These are phyloP conservation scores for Quiscalus mexicanus DNA, from an alignment of 2,113 vertebrate genomes.

Conservation along the genomic window DNA sequence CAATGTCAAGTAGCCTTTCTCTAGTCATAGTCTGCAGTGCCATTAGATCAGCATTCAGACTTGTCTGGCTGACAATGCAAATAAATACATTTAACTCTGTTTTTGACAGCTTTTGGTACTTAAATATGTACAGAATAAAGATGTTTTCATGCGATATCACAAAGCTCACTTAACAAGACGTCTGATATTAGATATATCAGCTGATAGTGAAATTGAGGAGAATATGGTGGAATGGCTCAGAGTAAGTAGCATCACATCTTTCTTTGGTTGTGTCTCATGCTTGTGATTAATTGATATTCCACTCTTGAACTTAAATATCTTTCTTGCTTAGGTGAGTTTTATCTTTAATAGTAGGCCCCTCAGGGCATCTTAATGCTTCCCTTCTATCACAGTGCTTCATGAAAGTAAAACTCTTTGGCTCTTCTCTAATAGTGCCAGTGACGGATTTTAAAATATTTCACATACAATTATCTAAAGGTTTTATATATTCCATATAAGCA, in stretches of 20 bases:
- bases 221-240: slow-evolving; percentile 99
- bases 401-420: background rate
- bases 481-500: background rate
- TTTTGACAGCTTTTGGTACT: slow-evolving; percentile 90
- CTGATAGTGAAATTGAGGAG: slow-evolving; percentile 98
- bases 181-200: slow-evolving; percentile 98
- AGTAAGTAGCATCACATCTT: slow-evolving; percentile 76
- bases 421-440: background rate
- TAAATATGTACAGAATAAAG: slow-evolving; percentile 99
- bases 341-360: background rate
- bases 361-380: background rate
- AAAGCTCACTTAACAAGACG: slow-evolving; percentile 97
- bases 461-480: background rate
- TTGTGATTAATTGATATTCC: background rate
- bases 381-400: background rate
- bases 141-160: slow-evolving; percentile 99
- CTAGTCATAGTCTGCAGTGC: background rate
- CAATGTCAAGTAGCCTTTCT: background rate
- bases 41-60: background rate
- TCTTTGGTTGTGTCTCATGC: background rate
- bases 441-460: background rate
- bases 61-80: background rate
- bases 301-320: background rate
- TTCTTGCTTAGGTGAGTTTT: background rate
- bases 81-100: slow-evolving; percentile 21